These are phyloP conservation scores for Hetaerina titia DNA, from an alignment of 2,888 invertebrate genomes.

Conservation along the genomic window DNA sequence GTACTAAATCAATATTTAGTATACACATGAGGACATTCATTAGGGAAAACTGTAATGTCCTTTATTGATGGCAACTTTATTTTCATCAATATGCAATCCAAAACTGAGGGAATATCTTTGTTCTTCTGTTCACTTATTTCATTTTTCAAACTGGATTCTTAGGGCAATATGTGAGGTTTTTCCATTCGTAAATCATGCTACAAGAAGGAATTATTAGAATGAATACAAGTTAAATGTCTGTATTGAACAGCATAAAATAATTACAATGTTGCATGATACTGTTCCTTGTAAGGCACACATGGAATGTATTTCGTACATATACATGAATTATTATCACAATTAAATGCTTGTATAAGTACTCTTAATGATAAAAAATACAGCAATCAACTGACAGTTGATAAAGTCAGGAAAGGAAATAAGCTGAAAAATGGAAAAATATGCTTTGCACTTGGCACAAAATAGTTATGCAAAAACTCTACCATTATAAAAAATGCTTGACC, in stretches of 20 bases:
- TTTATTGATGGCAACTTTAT: no score
- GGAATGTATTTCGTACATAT: constrained; percentile 22
- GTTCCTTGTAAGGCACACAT: constrained; percentile 30
- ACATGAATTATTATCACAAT: constrained; percentile 35
- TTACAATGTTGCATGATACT: constrained; percentile 8
- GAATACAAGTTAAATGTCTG: constrained; percentile 9
- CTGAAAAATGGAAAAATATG: neutral
- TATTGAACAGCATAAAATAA: constrained; percentile 24
- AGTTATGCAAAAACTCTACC: constrained; percentile 16
- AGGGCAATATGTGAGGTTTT: neutral
- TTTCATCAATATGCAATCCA: no score
- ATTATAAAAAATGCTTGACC: constrained; percentile 2
- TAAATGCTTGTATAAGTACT: constrained; percentile 39
- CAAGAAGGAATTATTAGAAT: neutral
- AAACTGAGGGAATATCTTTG: no score
- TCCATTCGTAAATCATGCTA: neutral
- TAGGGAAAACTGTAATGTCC: no score
- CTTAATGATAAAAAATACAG: constrained; percentile 24
- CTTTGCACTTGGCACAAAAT: neutral
- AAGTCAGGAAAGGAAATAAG: neutral
- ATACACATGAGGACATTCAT: no score
- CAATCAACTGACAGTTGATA: neutral
- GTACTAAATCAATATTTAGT: no score
- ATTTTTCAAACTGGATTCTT: no score
- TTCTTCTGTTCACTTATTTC: no score